Percentiles rank a stretch among this genome's conserved stretches.
These are phyloP conservation scores for Plectrocnemia conspersa DNA, from an alignment of 1,140 invertebrate genomes.

Conservation along the genomic window DNA sequence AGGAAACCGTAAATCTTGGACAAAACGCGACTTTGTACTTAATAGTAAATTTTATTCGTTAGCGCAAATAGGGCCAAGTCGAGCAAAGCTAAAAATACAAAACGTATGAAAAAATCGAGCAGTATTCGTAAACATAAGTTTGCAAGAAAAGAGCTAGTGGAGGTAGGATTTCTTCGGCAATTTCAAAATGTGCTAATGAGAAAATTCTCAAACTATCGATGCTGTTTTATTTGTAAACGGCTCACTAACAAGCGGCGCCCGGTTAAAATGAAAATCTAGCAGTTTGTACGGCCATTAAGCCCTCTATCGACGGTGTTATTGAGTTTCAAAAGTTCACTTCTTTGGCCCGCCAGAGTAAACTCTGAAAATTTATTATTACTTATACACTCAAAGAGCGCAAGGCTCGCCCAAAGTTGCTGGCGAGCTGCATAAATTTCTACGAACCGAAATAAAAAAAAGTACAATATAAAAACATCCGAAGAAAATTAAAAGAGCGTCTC, in stretches of 20 bases:
- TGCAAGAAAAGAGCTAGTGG: too few relatives aligned
- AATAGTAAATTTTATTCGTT: constrained; percentile 19
- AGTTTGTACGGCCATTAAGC: constrained; percentile 7
- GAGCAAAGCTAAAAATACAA: neutral
- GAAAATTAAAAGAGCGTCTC: too few relatives aligned
- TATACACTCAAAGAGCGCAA: too few relatives aligned
- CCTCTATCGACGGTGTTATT: constrained; percentile 14
- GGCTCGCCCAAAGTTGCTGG: too few relatives aligned
- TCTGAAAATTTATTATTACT: constrained; percentile 23
- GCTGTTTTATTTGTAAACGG: constrained; percentile 14
- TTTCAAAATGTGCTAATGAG: constrained; percentile 16
- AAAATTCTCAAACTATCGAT: constrained; percentile 21
- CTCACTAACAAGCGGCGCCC: constrained; percentile 15
- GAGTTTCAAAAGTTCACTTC: constrained; percentile 17
- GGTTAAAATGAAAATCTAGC: constrained; percentile 16
- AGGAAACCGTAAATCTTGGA: constrained; percentile 22
- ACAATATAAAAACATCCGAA: too few relatives aligned
- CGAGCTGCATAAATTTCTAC: too few relatives aligned
- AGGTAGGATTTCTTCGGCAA: neutral
- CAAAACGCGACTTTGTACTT: constrained; percentile 23
- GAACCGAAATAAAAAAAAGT: too few relatives aligned
- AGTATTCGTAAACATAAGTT: too few relatives aligned
- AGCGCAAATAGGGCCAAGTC: constrained; percentile 4
- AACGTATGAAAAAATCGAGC: too few relatives aligned
- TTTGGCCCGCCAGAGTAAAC: constrained; percentile 11